Conservation (phyloP, 2,888 invertebrate species). For the Coleophora deauratella region DNA sequence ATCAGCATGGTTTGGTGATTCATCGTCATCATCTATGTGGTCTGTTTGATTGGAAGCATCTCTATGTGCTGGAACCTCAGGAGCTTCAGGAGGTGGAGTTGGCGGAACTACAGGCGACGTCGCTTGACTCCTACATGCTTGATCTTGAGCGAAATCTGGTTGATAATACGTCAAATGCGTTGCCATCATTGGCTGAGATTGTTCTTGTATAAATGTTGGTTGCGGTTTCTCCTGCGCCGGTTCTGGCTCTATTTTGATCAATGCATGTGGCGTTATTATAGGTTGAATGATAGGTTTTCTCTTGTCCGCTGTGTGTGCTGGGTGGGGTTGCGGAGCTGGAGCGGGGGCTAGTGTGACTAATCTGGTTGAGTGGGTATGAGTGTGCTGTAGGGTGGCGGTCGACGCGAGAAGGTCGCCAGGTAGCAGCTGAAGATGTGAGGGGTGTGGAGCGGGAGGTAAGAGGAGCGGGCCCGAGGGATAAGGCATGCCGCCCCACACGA, state of each 20-base stretch:
- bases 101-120: slow-evolving; percentile 77
- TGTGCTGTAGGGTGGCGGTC: slow-evolving; percentile 78
- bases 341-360: slow-evolving; percentile 79
- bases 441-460: slow-evolving; percentile 67
- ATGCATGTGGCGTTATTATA: slow-evolving; percentile 61
- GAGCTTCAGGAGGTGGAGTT: slow-evolving; percentile 65
- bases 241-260: slow-evolving; percentile 84
- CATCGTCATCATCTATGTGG: slow-evolving; percentile 81
- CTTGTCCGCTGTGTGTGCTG: slow-evolving; percentile 42
- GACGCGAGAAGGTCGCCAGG: slow-evolving; percentile 78
- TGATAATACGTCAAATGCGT: slow-evolving; percentile 72
- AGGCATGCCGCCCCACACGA: slow-evolving; percentile 82
- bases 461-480: slow-evolving; percentile 57
- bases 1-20: slow-evolving; percentile 59
- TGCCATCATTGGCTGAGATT: slow-evolving; percentile 59
- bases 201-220: slow-evolving; percentile 59
- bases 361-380: slow-evolving; percentile 79
- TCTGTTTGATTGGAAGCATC: slow-evolving; percentile 91
- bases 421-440: slow-evolving; percentile 78
- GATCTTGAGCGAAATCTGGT: slow-evolving; percentile 55
- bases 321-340: slow-evolving; percentile 53
- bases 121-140: slow-evolving; percentile 68
- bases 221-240: slow-evolving; percentile 60
- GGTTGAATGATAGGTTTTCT: slow-evolving; percentile 67
- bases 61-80: slow-evolving; percentile 78